Evolutionary conservation across 1,140 invertebrate genomes (phyloP).

Genomic region (Drosophila lini): DNA sequence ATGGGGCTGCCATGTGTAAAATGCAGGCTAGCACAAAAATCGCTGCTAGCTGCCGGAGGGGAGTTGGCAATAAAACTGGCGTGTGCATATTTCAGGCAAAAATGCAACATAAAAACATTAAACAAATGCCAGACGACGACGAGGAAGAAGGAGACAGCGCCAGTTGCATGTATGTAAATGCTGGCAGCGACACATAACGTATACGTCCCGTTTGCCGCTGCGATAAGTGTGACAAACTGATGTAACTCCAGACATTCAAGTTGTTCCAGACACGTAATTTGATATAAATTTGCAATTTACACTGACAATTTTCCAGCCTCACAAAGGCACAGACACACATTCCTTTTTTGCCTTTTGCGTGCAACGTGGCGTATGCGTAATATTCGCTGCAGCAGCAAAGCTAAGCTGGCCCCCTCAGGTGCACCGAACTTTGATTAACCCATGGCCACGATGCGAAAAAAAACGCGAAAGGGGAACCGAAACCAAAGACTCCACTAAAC

Average conservation of each 20-base stretch:
- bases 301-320: conserved; percentile 58
- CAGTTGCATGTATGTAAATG: conserved; percentile 13
- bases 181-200: conserved; percentile 46
- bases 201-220: conserved; percentile 37
- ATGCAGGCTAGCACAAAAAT: conserved; percentile 68
- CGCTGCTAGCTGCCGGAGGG: conserved; percentile 30
- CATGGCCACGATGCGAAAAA: neutral
- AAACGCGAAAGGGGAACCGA: neutral
- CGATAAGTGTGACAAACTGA: conserved; percentile 74
- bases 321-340: neutral
- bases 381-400: conserved; percentile 31
- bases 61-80: conserved; percentile 70
- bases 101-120: conserved; percentile 77
- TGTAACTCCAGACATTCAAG: conserved; percentile 16
- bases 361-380: conserved; percentile 72
- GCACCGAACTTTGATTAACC: conserved; percentile 74
- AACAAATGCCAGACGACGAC: conserved; percentile 70
- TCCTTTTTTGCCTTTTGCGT: conserved; percentile 24
- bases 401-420: conserved; percentile 61
- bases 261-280: conserved; percentile 48
- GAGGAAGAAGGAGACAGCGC: neutral
- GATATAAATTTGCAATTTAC: conserved; percentile 76
- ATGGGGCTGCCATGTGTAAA: conserved; percentile 66
- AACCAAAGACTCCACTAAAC: conserved; percentile 40
- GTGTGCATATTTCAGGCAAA: conserved; percentile 75